Evolutionary conservation across 2,113 vertebrate genomes (phyloP).

Genomic region (Baryphthengus martii): DNA sequence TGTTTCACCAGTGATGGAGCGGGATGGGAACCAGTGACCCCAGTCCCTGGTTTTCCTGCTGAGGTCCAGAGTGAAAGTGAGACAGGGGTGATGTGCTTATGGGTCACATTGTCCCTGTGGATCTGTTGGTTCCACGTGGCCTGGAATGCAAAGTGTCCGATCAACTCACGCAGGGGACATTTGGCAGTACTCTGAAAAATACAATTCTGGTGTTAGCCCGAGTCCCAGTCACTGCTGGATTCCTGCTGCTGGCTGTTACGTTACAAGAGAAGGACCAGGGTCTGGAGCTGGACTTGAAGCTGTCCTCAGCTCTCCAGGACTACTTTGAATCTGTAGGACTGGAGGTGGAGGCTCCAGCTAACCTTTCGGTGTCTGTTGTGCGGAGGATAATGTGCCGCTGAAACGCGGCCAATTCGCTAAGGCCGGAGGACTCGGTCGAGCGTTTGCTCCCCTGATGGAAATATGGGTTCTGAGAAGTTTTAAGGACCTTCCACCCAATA

Average conservation of each 20-base stretch:
- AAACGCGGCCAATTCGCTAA: accelerated
- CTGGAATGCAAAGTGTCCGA: not conserved
- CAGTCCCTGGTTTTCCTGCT: not conserved
- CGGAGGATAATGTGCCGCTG: not conserved
- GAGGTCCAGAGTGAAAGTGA: not conserved
- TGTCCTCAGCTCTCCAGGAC: not conserved
- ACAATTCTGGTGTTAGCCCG: not conserved
- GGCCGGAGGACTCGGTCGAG: not conserved
- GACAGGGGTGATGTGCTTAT: accelerated
- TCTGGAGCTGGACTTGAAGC: not conserved
- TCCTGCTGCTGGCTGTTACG: not conserved
- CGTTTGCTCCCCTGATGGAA: not conserved
- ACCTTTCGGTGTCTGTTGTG: not conserved
- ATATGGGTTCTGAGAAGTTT: not conserved
- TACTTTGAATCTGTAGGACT: not conserved
- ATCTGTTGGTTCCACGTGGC: not conserved
- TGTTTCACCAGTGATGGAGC: too few relatives aligned
- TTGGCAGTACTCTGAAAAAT: not conserved
- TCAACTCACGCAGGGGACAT: not conserved
- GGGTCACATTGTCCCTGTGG: not conserved
- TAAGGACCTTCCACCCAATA: not conserved
- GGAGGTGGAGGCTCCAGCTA: not conserved
- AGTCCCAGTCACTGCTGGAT: not conserved
- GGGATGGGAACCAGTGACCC: accelerated
- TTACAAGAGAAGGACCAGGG: not conserved